Percentiles rank a stretch among this genome's conserved stretches.
Conservation (phyloP, 1,140 invertebrate genomes). For the Lucilia cuprina region DNA sequence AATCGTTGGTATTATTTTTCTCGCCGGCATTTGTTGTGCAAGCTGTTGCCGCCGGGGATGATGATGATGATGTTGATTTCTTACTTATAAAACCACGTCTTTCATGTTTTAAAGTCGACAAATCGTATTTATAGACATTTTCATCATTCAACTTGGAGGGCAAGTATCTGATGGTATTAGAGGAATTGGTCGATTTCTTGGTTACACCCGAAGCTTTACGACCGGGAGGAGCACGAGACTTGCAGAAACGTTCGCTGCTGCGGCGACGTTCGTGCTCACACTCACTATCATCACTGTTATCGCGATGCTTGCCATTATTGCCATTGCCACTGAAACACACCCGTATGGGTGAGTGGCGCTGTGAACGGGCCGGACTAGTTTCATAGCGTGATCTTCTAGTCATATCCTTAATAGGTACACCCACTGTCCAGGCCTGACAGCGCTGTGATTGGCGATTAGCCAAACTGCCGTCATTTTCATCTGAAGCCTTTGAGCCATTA, state of each 20-base stretch:
- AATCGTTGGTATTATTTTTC: slow-evolving; percentile 44
- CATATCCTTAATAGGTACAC: slow-evolving; percentile 46
- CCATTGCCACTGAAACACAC: slow-evolving; percentile 39
- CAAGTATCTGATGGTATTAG: slow-evolving; percentile 48
- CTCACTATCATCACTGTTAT: slow-evolving; percentile 62
- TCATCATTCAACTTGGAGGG: slow-evolving; percentile 45
- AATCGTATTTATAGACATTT: slow-evolving; percentile 56
- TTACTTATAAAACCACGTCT: slow-evolving; percentile 59
- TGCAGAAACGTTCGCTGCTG: slow-evolving; percentile 60
- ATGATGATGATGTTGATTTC: slow-evolving; percentile 38
- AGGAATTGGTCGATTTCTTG: slow-evolving; percentile 47
- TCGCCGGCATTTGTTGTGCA: slow-evolving; percentile 38
- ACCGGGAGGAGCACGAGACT: slow-evolving; percentile 57
- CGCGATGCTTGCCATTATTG: slow-evolving; percentile 57
- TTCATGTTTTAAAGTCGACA: slow-evolving; percentile 57
- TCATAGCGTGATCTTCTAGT: slow-evolving; percentile 49
- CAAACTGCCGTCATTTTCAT: slow-evolving; percentile 52
- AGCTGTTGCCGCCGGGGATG: slow-evolving; percentile 30
- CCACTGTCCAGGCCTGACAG: slow-evolving; percentile 28
- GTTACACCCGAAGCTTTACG: slow-evolving; percentile 53
- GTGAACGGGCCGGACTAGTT: slow-evolving; percentile 56
- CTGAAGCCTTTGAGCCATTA: slow-evolving; percentile 6
- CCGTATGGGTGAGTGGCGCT: slow-evolving; percentile 49
- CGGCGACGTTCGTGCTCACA: slow-evolving; percentile 63
- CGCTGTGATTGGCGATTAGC: slow-evolving; percentile 46